Conservation (phyloP, 64 coral and sea anemone genomes). For the Catalaphyllia jardinei region DNA sequence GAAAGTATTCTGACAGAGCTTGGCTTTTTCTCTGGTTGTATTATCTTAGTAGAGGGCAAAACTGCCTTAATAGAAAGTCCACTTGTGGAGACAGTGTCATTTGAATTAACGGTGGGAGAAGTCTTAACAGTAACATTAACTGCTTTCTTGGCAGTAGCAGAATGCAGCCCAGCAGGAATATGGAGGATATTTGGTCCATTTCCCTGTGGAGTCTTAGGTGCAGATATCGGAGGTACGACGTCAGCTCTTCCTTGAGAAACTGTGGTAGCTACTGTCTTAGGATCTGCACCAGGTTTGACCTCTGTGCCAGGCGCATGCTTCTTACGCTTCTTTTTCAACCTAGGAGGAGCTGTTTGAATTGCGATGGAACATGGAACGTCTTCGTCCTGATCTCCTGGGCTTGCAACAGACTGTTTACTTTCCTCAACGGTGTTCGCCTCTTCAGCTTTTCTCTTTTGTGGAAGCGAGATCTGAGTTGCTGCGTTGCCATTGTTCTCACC, state of each 20-base stretch:
- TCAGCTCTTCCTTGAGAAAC: neutral
- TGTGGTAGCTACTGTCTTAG: neutral
- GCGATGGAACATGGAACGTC: constrained; percentile 38
- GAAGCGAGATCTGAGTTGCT: constrained; percentile 3
- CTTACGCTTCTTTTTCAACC: constrained; percentile 55
- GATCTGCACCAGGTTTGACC: neutral
- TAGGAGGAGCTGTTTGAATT: constrained; percentile 57
- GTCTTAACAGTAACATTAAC: neutral
- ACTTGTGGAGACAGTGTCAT: neutral
- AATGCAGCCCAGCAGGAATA: constrained; percentile 1
- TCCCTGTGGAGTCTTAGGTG: neutral
- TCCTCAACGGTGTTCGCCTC: neutral
- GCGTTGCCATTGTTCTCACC: neutral
- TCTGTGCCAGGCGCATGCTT: constrained; percentile 6
- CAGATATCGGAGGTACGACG: neutral
- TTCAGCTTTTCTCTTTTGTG: constrained; percentile 47
- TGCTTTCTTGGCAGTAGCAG: neutral
- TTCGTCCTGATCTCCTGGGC: neutral
- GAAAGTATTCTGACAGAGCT: neutral
- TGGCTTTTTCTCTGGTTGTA: neutral
- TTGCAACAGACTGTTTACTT: neutral
- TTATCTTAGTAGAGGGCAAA: neutral
- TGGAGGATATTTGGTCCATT: neutral
- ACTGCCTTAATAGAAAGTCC: neutral
- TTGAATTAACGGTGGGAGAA: neutral